A percentile compares a stretch with the other conserved stretches of the same genome.
phyloP scores from a whole-genome alignment of 2,797 vertebrate genomes.

The Ara ararauna region DNA sequence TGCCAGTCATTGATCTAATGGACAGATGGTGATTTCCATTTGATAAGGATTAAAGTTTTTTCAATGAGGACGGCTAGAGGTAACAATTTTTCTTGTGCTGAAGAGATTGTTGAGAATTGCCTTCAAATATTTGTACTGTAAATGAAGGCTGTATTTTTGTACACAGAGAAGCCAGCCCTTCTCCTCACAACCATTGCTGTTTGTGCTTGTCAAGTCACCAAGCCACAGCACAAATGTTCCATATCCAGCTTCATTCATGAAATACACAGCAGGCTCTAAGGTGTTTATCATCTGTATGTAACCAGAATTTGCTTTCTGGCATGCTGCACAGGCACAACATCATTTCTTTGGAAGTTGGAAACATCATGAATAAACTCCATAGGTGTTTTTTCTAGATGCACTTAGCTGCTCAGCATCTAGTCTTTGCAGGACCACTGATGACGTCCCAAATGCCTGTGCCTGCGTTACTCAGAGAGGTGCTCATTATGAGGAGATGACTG shows the following conservation, averaged over 20 bases:
- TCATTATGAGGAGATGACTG: background rate
- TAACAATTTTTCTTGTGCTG: conserved; percentile 37
- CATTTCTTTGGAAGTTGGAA: background rate
- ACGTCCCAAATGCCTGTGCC: background rate
- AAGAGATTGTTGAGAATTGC: conserved; percentile 31
- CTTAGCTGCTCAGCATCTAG: background rate
- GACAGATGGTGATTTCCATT: conserved; percentile 68
- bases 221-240: background rate
- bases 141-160: conserved; percentile 9
- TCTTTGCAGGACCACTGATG: background rate
- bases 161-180: background rate
- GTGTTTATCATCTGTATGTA: background rate
- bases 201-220: conserved; percentile 39
- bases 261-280: background rate
- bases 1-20: conserved; percentile 57
- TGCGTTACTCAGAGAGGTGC: fast-evolving
- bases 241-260: background rate
- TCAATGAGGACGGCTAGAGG: conserved; percentile 26
- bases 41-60: conserved; percentile 68
- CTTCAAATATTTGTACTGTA: conserved; percentile 60
- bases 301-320: background rate
- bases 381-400: background rate
- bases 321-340: background rate
- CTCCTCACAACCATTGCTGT: conserved; percentile 35
- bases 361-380: background rate